Percentiles rank a stretch among this genome's conserved stretches.
Conservation (phyloP, 1,140 invertebrate species). For the Neodiprion lecontei region DNA sequence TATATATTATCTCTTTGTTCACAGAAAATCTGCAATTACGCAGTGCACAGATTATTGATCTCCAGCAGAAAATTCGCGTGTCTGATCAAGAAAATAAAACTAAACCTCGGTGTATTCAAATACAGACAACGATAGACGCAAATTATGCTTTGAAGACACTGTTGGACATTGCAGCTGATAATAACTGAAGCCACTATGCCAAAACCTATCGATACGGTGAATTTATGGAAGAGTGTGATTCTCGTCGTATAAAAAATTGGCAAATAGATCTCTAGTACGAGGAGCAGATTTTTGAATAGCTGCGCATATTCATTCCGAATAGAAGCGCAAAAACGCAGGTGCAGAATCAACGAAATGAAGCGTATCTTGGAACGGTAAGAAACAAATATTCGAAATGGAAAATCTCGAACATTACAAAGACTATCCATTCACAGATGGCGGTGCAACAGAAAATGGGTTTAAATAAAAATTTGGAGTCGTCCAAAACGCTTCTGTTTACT, state of each 20-base stretch:
- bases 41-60: constrained; percentile 80
- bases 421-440: too few species aligned
- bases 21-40: constrained; percentile 74
- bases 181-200: constrained; percentile 55
- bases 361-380: too few species aligned
- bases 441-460: too few species aligned
- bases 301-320: constrained; percentile 29
- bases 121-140: constrained; percentile 73
- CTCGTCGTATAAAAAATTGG: constrained; percentile 44
- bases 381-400: too few species aligned
- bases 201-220: constrained; percentile 61
- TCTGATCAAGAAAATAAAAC: constrained; percentile 73
- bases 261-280: constrained; percentile 40
- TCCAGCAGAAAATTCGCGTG: constrained; percentile 85
- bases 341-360: too few species aligned
- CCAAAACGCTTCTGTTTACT: too few species aligned
- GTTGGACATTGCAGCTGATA: constrained; percentile 65
- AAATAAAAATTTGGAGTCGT: too few species aligned
- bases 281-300: constrained; percentile 40
- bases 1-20: not conserved
- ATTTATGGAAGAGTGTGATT: constrained; percentile 58
- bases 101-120: constrained; percentile 67
- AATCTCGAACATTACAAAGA: too few species aligned
- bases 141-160: constrained; percentile 68
- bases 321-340: too few species aligned